A percentile compares a stretch with the other conserved stretches of the same genome.
Conservation (phyloP, 1,140 invertebrate genomes). For the Papilio polyxenes region DNA sequence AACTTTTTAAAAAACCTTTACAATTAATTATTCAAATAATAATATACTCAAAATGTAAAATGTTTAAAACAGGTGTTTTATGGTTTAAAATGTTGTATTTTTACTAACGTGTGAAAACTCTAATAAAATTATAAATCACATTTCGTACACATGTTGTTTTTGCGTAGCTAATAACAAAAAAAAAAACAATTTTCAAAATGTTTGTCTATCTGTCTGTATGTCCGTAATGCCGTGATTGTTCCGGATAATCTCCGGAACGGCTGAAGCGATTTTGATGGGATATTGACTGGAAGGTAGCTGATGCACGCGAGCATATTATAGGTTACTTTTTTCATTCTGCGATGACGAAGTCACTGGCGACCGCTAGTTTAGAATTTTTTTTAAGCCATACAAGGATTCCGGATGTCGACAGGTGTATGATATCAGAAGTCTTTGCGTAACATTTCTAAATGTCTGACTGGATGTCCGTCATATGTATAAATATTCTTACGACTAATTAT, state of each 20-base stretch:
- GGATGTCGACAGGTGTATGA: neutral
- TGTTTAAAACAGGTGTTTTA: neutral
- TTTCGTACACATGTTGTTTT: too few species aligned
- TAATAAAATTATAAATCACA: too few species aligned
- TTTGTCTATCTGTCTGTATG: too few species aligned
- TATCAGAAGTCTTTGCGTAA: constrained; percentile 1
- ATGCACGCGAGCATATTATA: too few species aligned
- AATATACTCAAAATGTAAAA: neutral
- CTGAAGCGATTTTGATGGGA: too few species aligned
- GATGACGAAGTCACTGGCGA: too few species aligned
- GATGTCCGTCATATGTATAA: neutral
- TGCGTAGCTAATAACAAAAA: too few species aligned
- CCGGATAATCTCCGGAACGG: too few species aligned
- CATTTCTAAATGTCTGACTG: neutral
- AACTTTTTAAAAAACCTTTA: neutral
- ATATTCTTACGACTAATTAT: neutral
- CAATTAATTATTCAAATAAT: neutral
- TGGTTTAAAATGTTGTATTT: neutral
- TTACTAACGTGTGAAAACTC: neutral
- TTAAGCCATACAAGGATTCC: constrained; percentile 13
- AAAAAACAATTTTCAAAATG: too few species aligned
- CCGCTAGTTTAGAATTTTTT: neutral
- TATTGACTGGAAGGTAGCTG: too few species aligned
- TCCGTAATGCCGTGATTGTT: too few species aligned
- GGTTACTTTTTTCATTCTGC: too few species aligned